Evolutionary conservation across 2,113 vertebrate genomes (phyloP), one percentile per base, ranked within the genome.

Genomic region (Parus major): DNA sequence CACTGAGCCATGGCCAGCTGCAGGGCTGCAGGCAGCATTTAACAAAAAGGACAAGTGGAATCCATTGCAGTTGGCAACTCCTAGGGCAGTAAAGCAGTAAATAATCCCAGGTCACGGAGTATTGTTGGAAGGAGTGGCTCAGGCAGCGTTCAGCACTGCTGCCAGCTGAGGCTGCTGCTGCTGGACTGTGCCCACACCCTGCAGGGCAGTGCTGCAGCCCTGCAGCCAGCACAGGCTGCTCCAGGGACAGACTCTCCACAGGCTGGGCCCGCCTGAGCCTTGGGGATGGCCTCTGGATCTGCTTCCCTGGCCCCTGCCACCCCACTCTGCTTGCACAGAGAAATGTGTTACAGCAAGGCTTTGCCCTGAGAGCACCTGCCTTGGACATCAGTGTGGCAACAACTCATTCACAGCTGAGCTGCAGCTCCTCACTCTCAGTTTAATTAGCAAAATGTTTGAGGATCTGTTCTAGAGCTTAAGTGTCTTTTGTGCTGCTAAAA

Each of bases 281-380:
- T 2, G 14, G 33, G 28, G 10, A 21, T 19, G 36, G 23, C 49
- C 64, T 20, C 21, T 44, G 73, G 4, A 1, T 44, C 25, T 33
- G 22, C 20, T 13, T 46, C 33, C 17, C 31, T 0, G 5, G 3
- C 5, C 29, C 15, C 60, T 15, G 47, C 9, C 2, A 3, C 19
- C 33, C 8, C 23, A 0, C 28, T 15, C 2, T n/a, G 66, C 46
- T 5, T 5, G 80, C 64, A 56, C 41, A 46, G 27, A 10, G 7
- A 2, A 12, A 12, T 12, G 31, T 27, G 56, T 19, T 12, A 9
- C 46, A 82, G 46, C 68, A 31, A 35, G 53, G 16, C 59, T 84
- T 8, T 56, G 69, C 53, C 35, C 49, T 39, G 11, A 23, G 19
- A 47, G 18, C 15, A 15, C 36, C 41, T 82, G 31, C 35, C 84